These are phyloP conservation scores for Drosophila paranaensis DNA, from an alignment of 2,888 invertebrate species.

Conservation along the genomic window DNA sequence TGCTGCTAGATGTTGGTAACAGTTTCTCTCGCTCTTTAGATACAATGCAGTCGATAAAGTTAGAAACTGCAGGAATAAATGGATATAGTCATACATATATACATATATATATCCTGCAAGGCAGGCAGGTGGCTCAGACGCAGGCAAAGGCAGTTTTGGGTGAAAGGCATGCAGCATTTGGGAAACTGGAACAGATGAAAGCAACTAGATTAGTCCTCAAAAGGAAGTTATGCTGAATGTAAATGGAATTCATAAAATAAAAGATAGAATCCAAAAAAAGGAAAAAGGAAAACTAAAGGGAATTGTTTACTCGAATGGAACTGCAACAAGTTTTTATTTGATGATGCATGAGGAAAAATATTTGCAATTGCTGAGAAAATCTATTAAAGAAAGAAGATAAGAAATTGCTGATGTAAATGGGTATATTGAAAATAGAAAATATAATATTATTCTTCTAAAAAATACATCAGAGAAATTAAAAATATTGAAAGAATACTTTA, in stretches of 20 bases:
- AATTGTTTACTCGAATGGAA: background rate
- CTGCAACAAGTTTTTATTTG: background rate
- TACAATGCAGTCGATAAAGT: conserved; percentile 56
- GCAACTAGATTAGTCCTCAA: conserved; percentile 38
- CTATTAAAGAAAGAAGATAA: too few relatives aligned
- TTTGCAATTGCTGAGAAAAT: background rate
- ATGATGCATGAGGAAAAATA: background rate
- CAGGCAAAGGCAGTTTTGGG: conserved; percentile 12
- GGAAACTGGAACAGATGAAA: conserved; percentile 46
- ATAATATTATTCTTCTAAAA: too few relatives aligned
- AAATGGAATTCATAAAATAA: conserved; percentile 4
- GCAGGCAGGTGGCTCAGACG: conserved; percentile 36
- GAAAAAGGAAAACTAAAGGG: background rate
- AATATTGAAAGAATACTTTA: too few relatives aligned
- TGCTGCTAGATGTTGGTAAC: conserved; percentile 38
- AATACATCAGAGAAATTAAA: too few relatives aligned
- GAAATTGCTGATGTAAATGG: too few relatives aligned
- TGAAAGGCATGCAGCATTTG: conserved; percentile 48
- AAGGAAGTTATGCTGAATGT: conserved; percentile 33
- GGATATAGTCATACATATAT: conserved; percentile 1
- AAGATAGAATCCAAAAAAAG: background rate
- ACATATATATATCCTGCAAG: conserved; percentile 29
- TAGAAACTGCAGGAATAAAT: conserved; percentile 15
- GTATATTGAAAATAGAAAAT: too few relatives aligned
- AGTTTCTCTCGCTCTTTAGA: conserved; percentile 19